Percentiles rank a stretch among this genome's conserved stretches.
phyloP scores from a whole-genome alignment of 2,797 vertebrate species.

The Podarcis siculus region DNA sequence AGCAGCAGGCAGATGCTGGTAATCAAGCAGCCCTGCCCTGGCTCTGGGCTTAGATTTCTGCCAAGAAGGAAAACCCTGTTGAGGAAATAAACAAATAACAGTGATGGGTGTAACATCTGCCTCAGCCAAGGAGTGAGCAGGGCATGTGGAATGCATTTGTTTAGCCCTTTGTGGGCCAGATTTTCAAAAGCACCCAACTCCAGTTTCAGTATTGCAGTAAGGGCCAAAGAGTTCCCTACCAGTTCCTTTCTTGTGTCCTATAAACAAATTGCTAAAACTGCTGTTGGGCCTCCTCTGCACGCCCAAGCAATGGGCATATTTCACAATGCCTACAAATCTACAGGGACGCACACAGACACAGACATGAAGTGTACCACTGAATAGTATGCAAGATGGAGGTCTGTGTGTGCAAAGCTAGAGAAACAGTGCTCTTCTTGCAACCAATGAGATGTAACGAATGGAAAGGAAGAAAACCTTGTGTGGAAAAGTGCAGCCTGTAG shows the following conservation, averaged over 20 bases:
- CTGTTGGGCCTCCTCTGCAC: not conserved
- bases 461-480: not conserved
- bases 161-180: not conserved
- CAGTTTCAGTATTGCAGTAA: not conserved
- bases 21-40: constrained; percentile 5
- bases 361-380: not conserved
- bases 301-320: not conserved
- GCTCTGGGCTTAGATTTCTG: constrained; percentile 13
- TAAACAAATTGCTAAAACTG: not conserved
- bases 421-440: not conserved
- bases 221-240: not conserved
- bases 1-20: not conserved
- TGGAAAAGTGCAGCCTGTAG: not conserved
- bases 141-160: constrained; percentile 25
- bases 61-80: constrained; percentile 27
- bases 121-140: constrained; percentile 25
- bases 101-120: constrained; percentile 34
- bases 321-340: not conserved
- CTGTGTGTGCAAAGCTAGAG: not conserved
- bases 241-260: no score
- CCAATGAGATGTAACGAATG: not conserved
- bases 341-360: not conserved
- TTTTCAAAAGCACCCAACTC: not conserved
- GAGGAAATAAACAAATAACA: constrained; percentile 31
- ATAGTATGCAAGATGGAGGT: not conserved